Evolutionary conservation across 2,113 vertebrate species (phyloP).

Genomic region (Eulemur rufifrons): DNA sequence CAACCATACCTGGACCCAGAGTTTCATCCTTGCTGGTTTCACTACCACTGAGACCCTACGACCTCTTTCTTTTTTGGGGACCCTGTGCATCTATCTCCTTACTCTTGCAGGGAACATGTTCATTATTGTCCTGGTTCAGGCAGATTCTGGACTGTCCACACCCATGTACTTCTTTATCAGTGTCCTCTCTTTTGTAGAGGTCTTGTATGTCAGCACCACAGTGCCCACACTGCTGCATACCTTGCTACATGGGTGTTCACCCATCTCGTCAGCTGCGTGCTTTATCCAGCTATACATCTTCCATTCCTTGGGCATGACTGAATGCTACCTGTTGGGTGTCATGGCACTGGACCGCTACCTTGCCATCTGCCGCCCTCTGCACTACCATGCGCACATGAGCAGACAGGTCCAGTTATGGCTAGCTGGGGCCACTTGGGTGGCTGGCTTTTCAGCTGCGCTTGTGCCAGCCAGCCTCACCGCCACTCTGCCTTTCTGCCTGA

Average conservation of each 20-base stretch:
- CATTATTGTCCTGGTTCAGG: constrained; percentile 60
- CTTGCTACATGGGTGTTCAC: background rate
- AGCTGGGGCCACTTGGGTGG: constrained; percentile 38
- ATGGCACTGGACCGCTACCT: constrained; percentile 78
- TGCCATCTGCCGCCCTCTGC: constrained; percentile 75
- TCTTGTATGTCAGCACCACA: constrained; percentile 58
- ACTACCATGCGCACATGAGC: constrained; percentile 65
- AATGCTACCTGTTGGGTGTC: constrained; percentile 64
- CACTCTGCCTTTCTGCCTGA: constrained; percentile 59
- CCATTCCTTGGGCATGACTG: constrained; percentile 68
- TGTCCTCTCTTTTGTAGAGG: constrained; percentile 71
- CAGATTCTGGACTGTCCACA: constrained; percentile 34
- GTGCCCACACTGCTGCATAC: constrained; percentile 61
- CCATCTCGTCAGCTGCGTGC: constrained; percentile 48
- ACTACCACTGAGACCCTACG: background rate
- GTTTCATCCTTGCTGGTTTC: constrained; percentile 59
- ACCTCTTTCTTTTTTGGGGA: background rate
- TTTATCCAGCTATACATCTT: constrained; percentile 72
- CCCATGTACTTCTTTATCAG: constrained; percentile 79
- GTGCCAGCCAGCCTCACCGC: constrained; percentile 46
- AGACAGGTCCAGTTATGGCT: constrained; percentile 35
- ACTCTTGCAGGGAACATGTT: constrained; percentile 66
- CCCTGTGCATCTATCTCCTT: constrained; percentile 63
- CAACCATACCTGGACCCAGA: constrained; percentile 30
- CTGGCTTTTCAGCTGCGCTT: constrained; percentile 58